Conservation (phyloP, 2,888 invertebrate genomes). For the Baccha elongata region DNA sequence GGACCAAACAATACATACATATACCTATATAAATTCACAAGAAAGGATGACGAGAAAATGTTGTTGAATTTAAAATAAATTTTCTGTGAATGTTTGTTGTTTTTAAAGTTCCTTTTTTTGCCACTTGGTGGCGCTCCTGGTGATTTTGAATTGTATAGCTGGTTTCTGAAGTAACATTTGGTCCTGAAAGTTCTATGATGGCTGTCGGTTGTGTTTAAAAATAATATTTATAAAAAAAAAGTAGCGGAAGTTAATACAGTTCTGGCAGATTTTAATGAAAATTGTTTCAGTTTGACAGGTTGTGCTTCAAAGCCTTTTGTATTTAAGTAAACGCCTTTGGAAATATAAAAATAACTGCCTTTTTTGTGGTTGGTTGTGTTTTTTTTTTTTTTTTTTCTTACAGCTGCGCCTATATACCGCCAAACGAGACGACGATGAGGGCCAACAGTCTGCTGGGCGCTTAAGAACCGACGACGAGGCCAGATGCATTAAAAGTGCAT, state of each 20-base stretch:
- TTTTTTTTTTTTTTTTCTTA: slow-evolving; percentile 5
- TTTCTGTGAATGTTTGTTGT: slow-evolving; percentile 49
- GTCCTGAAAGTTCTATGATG: slow-evolving; percentile 30
- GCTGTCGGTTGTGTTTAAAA: slow-evolving; percentile 15
- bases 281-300: slow-evolving; percentile 68
- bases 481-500: slow-evolving; percentile 72
- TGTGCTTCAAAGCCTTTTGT: slow-evolving; percentile 58
- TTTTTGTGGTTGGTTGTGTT: background rate
- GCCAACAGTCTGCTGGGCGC: slow-evolving; percentile 10
- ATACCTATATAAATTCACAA: slow-evolving; percentile 15
- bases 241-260: slow-evolving; percentile 16
- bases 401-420: background rate
- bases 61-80: slow-evolving; percentile 62
- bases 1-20: slow-evolving; percentile 36
- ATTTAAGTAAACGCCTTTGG: slow-evolving; percentile 46
- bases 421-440: background rate
- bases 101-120: slow-evolving; percentile 17
- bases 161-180: slow-evolving; percentile 43
- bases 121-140: slow-evolving; percentile 2
- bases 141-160: background rate
- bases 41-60: slow-evolving; percentile 35
- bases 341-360: slow-evolving; percentile 15
- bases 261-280: slow-evolving; percentile 70
- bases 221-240: too few species aligned
- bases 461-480: slow-evolving; percentile 1